Evolutionary conservation across 35 echinoderm and acorn worm genomes (phyloP), one percentile per base, ranked within the genome.

Genomic region (Amphiura filiformis): DNA sequence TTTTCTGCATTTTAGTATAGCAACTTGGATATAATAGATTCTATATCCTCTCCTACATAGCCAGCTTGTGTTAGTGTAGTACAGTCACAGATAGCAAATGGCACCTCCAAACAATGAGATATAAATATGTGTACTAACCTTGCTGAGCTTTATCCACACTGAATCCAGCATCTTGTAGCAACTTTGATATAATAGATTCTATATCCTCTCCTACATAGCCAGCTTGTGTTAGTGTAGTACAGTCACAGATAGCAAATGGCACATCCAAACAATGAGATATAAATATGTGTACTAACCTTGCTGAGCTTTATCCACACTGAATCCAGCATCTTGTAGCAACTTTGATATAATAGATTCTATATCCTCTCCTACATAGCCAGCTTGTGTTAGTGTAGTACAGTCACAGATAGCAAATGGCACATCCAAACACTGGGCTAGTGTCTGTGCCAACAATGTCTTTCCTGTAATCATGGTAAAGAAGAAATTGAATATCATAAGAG

Each of bases 391-490:
- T 23, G 90, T 90, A 35, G 94, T 96, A 34, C 90, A 92, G 38
- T 96, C 94, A 80, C 86, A 92, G 42, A 96, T 96, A 31, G 90
- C 94, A 93, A 96, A 96, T 30, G 94, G 94, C 31, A 96, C 94
- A 80, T 96, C 90, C 39, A 96, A 77, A 75, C 90, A 93, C 18
- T 77, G 65, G 15, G 94, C 94, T 56, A 96, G 86, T 9, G 94
- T 96, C 65, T 96, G 90, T 4, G 94, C 94, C 26, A 96, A 41
- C 0, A 96, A 80, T 14, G 94, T 96, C 34, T 96, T 96, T 12
- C 94, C 94, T 96, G 91, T 39, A 81, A 57, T n/a, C n/a, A n/a
- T n/a, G n/a, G n/a, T n/a, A n/a, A n/a, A n/a, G n/a, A n/a, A n/a
- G n/a, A 76, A 36, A 56, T 37, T 32, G 81, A 42, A 78, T 36